Conservation (phyloP, 2,113 vertebrate species). For the Aptenodytes patagonicus region DNA sequence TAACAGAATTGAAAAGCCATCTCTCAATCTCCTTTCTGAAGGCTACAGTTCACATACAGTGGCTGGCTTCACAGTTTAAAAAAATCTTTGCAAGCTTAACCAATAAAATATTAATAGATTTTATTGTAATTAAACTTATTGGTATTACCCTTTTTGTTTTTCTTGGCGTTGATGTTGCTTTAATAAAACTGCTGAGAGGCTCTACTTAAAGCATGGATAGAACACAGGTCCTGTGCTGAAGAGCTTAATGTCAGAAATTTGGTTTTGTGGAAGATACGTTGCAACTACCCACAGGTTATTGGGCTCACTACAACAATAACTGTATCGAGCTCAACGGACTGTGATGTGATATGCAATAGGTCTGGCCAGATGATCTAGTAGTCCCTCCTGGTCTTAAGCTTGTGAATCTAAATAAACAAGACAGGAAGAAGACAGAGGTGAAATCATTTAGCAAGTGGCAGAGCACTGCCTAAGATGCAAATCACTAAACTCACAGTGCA, state of each 20-base stretch:
- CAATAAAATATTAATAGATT: background rate
- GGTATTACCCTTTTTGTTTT: background rate
- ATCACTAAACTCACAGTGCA: background rate
- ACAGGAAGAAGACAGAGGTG: conserved; percentile 7
- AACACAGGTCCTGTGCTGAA: background rate
- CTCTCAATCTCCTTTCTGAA: background rate
- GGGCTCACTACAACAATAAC: background rate
- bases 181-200: background rate
- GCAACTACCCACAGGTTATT: conserved; percentile 22
- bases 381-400: background rate
- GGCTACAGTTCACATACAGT: background rate
- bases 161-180: background rate
- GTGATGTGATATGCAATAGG: background rate
- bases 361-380: background rate
- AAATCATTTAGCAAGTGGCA: background rate
- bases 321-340: conserved; percentile 3
- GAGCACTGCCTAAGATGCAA: background rate
- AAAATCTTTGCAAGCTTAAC: background rate
- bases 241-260: background rate
- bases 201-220: background rate
- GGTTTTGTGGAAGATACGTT: background rate
- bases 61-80: background rate
- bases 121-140: background rate
- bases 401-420: conserved; percentile 49
- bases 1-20: background rate